Conservation (phyloP, 2,113 vertebrate species). For the Semnornis frantzii region DNA sequence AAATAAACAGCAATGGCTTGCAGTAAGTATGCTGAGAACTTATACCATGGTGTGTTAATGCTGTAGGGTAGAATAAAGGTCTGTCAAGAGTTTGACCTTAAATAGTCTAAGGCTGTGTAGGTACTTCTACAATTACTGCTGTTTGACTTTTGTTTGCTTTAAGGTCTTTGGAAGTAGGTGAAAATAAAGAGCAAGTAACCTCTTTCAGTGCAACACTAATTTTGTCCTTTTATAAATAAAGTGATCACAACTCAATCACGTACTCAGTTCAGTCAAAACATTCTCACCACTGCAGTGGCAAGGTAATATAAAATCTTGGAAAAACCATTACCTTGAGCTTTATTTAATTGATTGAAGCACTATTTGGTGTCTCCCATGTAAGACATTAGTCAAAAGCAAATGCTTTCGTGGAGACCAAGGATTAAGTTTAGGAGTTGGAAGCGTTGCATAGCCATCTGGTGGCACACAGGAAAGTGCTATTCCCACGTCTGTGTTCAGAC, state of each 20-base stretch:
- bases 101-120: not conserved
- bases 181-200: not conserved
- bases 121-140: not conserved
- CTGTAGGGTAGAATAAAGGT: not conserved
- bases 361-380: not conserved
- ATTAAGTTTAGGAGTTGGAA: not conserved
- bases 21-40: not conserved
- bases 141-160: not conserved
- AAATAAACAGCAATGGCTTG: not conserved
- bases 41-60: not conserved
- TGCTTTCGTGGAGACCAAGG: not conserved
- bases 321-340: not conserved
- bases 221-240: not conserved
- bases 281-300: not conserved
- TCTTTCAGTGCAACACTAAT: not conserved
- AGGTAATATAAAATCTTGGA: not conserved
- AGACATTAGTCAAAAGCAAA: not conserved
- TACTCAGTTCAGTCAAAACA: not conserved
- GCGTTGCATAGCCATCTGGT: not conserved
- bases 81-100: not conserved
- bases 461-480: not conserved
- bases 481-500: not conserved
- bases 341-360: conserved; percentile 7
- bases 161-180: not conserved
- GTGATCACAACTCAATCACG: not conserved